Base-by-base conservation (phyloP, 1,140 invertebrate genomes). In the Apis florea region DNA sequence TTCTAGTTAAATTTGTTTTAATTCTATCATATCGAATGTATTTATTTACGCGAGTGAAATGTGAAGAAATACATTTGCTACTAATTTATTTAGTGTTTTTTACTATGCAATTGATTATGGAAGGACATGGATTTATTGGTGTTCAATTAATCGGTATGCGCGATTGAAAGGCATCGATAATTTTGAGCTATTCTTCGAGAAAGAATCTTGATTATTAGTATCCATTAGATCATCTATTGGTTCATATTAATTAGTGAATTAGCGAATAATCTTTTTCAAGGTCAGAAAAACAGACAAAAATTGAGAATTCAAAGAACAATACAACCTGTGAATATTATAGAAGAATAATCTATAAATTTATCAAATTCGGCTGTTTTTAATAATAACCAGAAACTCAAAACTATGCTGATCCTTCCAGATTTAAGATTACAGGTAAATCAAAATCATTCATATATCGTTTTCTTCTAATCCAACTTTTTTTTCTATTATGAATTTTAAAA, bases 401-500 rank as follows among this genome's bases (percentile, higher is more conserved):
- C 47, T 59, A 93, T 93, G 92, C 83, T 93, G 73, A 93, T 93
- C 78, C 89, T 93, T 73, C 92, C 92, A 71, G 92, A 93, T 73
- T 92, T 93, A 63, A 92, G 90, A 67, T 89, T 93, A 11, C 92
- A 93, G 92, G 92, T 93, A 90, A 85, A 85, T 74, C 47, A 47
- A 40, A 56, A 10, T 64, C 31, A 31, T 49, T 59, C 47, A 10
- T 31, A 2, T 40, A 5, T 17, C 6, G 15, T 54, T 26, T 26
- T 21, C 31, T 6, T 17, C 1, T 17, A 11, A 21, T 26, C 19
- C 24, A 12, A 24, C 1, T 56, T 31, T 26, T 26, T 40, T 40
- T 40, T 40, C 31, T 40, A 40, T 40, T 5, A 40, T 40, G 0
- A 40, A 40, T 40, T 40, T 40, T 40, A 17, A 19, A 40, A 40